Base-by-base conservation (phyloP, 2,113 vertebrate genomes). In the Saimiri boliviensis region DNA sequence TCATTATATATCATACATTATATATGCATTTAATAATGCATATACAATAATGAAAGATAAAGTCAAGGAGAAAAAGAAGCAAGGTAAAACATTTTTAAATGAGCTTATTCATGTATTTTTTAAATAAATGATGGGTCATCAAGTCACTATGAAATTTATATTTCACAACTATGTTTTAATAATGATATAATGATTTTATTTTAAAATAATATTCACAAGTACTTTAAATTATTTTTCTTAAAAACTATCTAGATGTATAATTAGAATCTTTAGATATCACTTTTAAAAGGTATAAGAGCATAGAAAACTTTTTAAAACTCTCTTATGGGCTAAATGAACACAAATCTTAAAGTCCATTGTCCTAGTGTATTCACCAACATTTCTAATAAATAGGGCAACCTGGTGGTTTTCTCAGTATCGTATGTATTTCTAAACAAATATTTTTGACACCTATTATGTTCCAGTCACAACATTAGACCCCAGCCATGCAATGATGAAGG, bases 41-140 rank as follows among this genome's bases (percentile, higher is more conserved):
- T 52, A 52, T 52, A 6, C 17, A 19, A 52, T 52, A 52, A 52
- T 52, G 37, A 54, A 81, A 79, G 49, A 63, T 1, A 91, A 42
- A 68, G 45, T 63, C 35, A 70, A 79, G n/a, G 30, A 84, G 47
- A 81, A 73, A 83, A 58, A 71, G 37, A 20, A 89, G 56, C 0
- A 84, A 92, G 20, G 32, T 71, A 80, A 80, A 92, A 30, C 52
- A 88, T 35, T 84, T 83, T 81, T 21, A 89, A 96, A 49, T 40
- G 9, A 58, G 3, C 11, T 87, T 76, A 40, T 49, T 68, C 30
- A 42, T 54, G 4, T 60, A 70, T 95, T 80, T 91, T 80, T 63
- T 21, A 83, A 86, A 80, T 63, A 76, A 49, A 89, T 63, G 10
- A 86, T 35, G 17, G 47, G 5, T n/a, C 23, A 42, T 45, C 66